These are phyloP conservation scores for Phrynosoma blainvillii DNA, from an alignment of 2,113 vertebrate species.

Conservation along the genomic window DNA sequence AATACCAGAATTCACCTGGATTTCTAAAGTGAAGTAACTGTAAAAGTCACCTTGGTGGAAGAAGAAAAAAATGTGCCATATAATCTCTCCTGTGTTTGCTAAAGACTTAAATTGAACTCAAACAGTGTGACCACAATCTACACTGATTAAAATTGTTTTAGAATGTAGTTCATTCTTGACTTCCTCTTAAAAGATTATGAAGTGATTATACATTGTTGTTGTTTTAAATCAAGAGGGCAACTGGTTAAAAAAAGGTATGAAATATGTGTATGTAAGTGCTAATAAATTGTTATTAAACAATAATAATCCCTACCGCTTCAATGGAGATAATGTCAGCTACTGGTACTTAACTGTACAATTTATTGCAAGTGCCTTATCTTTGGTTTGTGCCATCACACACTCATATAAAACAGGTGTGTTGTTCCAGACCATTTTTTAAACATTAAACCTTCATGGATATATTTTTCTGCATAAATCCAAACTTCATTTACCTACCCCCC, in stretches of 20 bases:
- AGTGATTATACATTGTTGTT: conserved; percentile 55
- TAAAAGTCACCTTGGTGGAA: neutral
- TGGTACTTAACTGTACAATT: conserved; percentile 55
- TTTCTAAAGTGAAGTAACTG: neutral
- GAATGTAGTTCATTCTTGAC: conserved; percentile 69
- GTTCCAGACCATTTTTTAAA: conserved; percentile 69
- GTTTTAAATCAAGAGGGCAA: conserved; percentile 50
- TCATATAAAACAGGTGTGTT: conserved; percentile 63
- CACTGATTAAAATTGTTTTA: conserved; percentile 70
- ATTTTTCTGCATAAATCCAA: conserved; percentile 52
- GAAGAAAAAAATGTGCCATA: neutral
- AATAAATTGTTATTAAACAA: conserved; percentile 60
- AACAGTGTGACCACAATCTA: conserved; percentile 58
- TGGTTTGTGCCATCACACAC: conserved; percentile 50
- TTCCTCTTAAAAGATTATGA: conserved; percentile 70
- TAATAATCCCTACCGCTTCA: conserved; percentile 40
- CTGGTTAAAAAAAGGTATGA: conserved; percentile 2
- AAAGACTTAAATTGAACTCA: conserved; percentile 66
- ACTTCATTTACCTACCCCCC: conserved; percentile 53
- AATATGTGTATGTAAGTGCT: conserved; percentile 21
- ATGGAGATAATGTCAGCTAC: conserved; percentile 48
- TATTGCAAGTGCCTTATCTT: conserved; percentile 51
- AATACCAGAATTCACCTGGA: neutral
- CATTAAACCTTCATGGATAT: conserved; percentile 44
- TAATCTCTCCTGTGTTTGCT: conserved; percentile 33